Evolutionary conservation across 1,140 invertebrate species (phyloP), one percentile per base, ranked within the genome.

Genomic region (Drosophila teissieri): DNA sequence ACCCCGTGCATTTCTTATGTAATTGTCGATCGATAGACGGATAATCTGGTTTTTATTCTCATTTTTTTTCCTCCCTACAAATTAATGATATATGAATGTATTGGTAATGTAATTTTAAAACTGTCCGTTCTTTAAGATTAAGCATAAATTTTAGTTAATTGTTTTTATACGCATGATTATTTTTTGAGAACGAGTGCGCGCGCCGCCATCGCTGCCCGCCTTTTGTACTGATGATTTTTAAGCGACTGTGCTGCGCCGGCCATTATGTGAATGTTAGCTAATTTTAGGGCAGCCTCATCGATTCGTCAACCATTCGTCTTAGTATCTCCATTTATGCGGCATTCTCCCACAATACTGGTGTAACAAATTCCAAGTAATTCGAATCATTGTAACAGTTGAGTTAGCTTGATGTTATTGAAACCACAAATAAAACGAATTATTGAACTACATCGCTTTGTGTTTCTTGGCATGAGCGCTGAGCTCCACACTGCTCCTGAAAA

Each of bases 61-160:
- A 82, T 65, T 88, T 85, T 68, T 68, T 51, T 51, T 34, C 48
- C 27, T 17, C 48, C 46, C 57, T 61, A 63, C 69, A 82, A 79
- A 86, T 86, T 72, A 63, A 63, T 79, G 61, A 75, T 89, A 82
- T 80, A 88, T 88, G 80, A 76, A 73, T 74, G 73, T 65, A 51
- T 75, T 75, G 53, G 60, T 75, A 53, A 78, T 70, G 73, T 77
- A 88, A 79, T 80, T 75, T 79, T 60, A 72, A 73, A 69, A 63
- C 58, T 65, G 79, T 88, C 83, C 75, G 75, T 89, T 88, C 81
- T 81, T 60, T 88, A 89, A 79, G 75, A 61, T 84, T 86, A 86
- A 85, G 82, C 63, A 75, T 75, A 69, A 76, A 81, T 81, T 81
- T 82, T 90, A 90, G 85, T 90, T 90, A 84, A 89, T 89, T 89